These are phyloP conservation scores for Propithecus perrieri DNA, from an alignment of 2,797 vertebrate genomes.

Conservation along the genomic window DNA sequence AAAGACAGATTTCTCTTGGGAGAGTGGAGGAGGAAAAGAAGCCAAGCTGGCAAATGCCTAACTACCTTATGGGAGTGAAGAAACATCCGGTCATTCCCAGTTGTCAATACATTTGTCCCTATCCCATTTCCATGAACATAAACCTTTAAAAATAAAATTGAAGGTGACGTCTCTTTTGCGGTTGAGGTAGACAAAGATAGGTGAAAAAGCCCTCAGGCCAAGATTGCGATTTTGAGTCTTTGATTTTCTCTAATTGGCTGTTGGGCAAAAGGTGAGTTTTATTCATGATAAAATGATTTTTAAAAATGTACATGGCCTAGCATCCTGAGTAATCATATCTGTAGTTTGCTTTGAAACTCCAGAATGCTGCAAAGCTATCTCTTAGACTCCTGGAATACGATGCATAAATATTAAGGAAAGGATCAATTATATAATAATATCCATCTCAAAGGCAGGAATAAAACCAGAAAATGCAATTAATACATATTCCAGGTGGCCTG, in stretches of 20 bases:
- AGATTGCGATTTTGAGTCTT: background rate
- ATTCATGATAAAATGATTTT: background rate
- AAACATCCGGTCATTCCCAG: background rate
- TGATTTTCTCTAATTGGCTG: background rate
- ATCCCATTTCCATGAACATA: background rate
- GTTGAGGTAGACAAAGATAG: background rate
- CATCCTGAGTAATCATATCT: background rate
- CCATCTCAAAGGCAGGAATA: background rate
- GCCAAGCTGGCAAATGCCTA: background rate
- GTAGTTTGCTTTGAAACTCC: background rate
- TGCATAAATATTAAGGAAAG: background rate
- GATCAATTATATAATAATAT: background rate
- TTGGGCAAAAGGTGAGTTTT: background rate
- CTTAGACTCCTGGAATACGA: background rate
- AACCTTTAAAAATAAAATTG: background rate
- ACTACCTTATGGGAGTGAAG: background rate
- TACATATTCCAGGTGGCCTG: background rate
- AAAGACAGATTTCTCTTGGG: background rate
- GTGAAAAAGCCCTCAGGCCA: background rate
- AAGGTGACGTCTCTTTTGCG: background rate
- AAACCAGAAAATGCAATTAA: background rate
- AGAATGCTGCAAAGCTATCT: background rate
- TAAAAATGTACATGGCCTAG: background rate
- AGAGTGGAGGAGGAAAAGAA: background rate
- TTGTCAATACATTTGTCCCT: background rate